Base-by-base conservation (phyloP, 1,140 invertebrate species). In the Papilio polytes region DNA sequence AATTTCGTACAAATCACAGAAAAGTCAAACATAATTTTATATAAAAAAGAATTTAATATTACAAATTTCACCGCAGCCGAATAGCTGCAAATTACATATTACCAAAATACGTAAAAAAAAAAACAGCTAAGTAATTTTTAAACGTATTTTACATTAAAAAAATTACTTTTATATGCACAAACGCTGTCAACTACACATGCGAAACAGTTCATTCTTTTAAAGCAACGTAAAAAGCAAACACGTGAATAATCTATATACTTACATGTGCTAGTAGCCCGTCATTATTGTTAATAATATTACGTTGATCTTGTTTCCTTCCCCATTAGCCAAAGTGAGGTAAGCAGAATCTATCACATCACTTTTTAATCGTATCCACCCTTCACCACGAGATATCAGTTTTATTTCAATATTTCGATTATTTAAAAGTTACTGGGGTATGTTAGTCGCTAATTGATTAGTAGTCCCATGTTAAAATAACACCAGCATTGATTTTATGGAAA, bases 401-500 rank as follows among this genome's bases (percentile, higher is more conserved):
- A 81, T 78, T 82, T 82, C 74, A 31, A 73, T 46, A 73, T 20
- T 44, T 36, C 15, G n/a, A 74, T 76, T 36, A 76, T 76, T 76
- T 12, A 0, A 80, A 83, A 84, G 88, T 92, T 93, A 92, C 80
- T 81, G 91, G 91, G 92, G 89, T 78, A 84, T 88, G 92, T 94
- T 94, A 94, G 92, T 94, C 83, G 85, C 91, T 91, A 88, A 84
- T 81, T 83, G 83, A 95, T 95, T 95, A 95, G 93, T 95, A 91
- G 81, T 85, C 93, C 92, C 93, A 94, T 94, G 92, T 94, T 94
- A 94, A 94, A 94, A 94, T 94, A 70, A 94, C 92, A 94, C 93
- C 93, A 91, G 87, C 82, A 63, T 94, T 85, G 92, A 94, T 94
- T 94, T 94, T 93, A 94, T 94, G 92, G 92, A 93, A 94, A 94